Evolutionary conservation across 2,797 vertebrate genomes (phyloP).

Genomic region (Jordanella pulchra): DNA sequence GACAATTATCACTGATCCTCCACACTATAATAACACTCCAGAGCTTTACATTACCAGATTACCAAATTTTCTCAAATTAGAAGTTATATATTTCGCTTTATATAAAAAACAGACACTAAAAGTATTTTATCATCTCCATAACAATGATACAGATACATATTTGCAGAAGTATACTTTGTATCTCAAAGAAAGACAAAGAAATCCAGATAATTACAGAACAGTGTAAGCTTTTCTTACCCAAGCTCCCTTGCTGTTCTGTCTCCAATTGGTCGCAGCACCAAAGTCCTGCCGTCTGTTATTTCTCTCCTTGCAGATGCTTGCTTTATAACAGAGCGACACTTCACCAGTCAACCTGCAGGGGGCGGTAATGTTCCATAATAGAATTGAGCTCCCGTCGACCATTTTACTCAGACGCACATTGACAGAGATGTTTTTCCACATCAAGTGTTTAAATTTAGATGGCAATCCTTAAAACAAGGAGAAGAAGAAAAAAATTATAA

Average conservation of each 20-base stretch:
- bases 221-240: conserved; percentile 67
- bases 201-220: background rate
- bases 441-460: conserved; percentile 49
- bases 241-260: conserved; percentile 50
- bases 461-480: conserved; percentile 49
- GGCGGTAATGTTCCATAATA: conserved; percentile 78
- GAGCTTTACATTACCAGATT: background rate
- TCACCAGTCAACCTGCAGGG: conserved; percentile 81
- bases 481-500: background rate
- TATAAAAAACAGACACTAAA: background rate
- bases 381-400: conserved; percentile 17
- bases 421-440: conserved; percentile 66
- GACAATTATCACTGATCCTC: background rate
- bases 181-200: conserved; percentile 3
- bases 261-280: conserved; percentile 48
- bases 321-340: conserved; percentile 78
- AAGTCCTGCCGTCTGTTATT: conserved; percentile 45
- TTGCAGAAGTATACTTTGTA: background rate
- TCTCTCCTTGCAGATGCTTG: conserved; percentile 52
- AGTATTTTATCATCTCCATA: no score
- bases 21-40: background rate
- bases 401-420: conserved; percentile 46
- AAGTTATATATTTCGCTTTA: background rate
- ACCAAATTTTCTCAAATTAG: background rate
- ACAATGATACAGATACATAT: background rate